Evolutionary conservation across 2,888 invertebrate genomes (phyloP), one percentile per base, ranked within the genome.

Genomic region (Alviniconcha strummeri): DNA sequence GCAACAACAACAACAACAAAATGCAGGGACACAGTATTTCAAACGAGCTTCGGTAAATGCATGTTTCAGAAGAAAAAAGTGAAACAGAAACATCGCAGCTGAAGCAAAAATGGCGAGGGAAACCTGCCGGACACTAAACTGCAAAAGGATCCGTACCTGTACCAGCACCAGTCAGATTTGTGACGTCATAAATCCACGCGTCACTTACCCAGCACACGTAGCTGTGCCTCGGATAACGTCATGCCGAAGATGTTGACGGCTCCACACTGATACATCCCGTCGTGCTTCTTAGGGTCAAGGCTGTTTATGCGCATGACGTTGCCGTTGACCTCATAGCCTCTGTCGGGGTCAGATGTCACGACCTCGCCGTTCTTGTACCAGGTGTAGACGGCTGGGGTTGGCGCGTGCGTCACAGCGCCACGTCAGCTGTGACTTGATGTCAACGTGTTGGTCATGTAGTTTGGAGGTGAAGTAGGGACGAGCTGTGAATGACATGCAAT

Each of bases 201-300:
- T n/a, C 19, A 71, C 94, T 96, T 95, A 94, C 97, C 96, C 80
- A 99, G 94, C 57, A 98, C 97, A 89, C 98, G 94, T 55, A 99
- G 94, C 90, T 99, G 98, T 0, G 96, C 98, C 6, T 98, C 97
- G 0, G 98, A 97, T 93, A 96, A 98, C 83, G 95, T 96, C 0
- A 96, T 96, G 91, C 97, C 97, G 11, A 98, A 94, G 88, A 97
- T 97, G 95, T 99, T 99, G 84, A 95, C 96, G 0, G 98, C 98
- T 89, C 96, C 95, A 93, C 99, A 99, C 91, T 99, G 98, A 93
- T 97, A 99, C 97, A 98, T 98, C 56, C 97, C 99, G 83, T 97
- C 96, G 93, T 99, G 98, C 89, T 96, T 75, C 17, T 82, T 55
- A 11, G 87, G 81, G 57, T 88, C 86, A 0, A 91, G 87, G 60